Conservation (phyloP, 1,140 invertebrate genomes). For the Elymnias hypermnestra region DNA sequence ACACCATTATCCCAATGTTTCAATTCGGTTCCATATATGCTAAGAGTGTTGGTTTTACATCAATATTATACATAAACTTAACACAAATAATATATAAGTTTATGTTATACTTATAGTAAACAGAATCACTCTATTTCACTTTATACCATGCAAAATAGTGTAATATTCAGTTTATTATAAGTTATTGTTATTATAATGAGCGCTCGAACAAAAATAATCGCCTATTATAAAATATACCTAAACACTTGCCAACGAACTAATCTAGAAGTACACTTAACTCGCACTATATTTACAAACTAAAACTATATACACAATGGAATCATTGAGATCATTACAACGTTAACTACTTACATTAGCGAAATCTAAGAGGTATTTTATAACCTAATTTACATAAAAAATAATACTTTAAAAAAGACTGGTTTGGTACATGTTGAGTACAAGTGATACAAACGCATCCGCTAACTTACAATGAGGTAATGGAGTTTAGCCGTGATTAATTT, state of each 20-base stretch:
- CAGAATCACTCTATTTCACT: too few species aligned
- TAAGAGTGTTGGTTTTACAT: too few species aligned
- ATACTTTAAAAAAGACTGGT: constrained; percentile 66
- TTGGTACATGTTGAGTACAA: constrained; percentile 45
- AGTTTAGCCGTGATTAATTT: constrained; percentile 10
- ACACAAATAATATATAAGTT: too few species aligned
- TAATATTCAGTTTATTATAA: too few species aligned
- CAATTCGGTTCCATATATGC: too few species aligned
- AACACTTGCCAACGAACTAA: constrained; percentile 36
- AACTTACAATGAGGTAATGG: constrained; percentile 53
- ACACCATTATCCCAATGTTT: too few species aligned
- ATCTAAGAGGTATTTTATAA: constrained; percentile 45
- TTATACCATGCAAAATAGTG: too few species aligned
- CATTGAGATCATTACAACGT: constrained; percentile 72
- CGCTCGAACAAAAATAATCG: constrained; percentile 19
- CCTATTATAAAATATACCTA: constrained; percentile 34
- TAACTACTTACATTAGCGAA: constrained; percentile 57
- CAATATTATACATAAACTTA: too few species aligned
- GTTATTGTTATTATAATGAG: constrained; percentile 7
- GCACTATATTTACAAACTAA: constrained; percentile 30
- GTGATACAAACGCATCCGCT: constrained; percentile 15
- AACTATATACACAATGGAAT: constrained; percentile 73
- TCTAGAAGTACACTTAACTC: constrained; percentile 22
- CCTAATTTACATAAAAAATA: constrained; percentile 57
- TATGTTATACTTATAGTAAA: too few species aligned